phyloP scores from a whole-genome alignment of 2,113 vertebrate genomes.

The Engraulis encrasicolus region DNA sequence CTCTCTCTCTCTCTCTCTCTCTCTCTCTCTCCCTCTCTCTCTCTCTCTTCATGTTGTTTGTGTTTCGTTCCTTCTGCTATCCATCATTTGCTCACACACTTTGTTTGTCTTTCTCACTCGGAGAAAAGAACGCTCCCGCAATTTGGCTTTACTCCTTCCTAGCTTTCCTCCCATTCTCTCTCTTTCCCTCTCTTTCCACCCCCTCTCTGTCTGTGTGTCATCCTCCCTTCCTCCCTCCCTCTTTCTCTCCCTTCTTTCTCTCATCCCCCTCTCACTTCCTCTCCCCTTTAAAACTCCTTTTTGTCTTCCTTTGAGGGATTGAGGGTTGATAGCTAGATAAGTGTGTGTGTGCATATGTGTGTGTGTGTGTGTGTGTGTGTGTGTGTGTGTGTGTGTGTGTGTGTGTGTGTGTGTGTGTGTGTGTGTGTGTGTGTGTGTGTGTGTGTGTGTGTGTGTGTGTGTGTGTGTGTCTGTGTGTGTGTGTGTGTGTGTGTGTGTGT shows the following conservation, averaged over 20 bases:
- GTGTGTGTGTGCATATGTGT: background rate
- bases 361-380: background rate
- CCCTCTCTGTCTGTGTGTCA: slow-evolving; percentile 18
- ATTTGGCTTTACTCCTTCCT: too few species aligned
- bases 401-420: too few species aligned
- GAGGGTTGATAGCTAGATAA: too few species aligned
- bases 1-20: background rate
- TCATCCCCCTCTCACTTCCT: slow-evolving; percentile 31
- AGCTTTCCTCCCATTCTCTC: background rate
- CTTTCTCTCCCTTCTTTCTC: slow-evolving; percentile 14
- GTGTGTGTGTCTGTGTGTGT: slow-evolving; percentile 5
- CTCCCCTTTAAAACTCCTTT: slow-evolving; percentile 42
- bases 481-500: background rate
- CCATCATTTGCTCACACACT: too few species aligned
- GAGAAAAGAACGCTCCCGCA: too few species aligned
- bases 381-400: slow-evolving; percentile 14
- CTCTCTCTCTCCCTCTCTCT: background rate
- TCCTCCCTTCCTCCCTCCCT: slow-evolving; percentile 26
- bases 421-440: background rate
- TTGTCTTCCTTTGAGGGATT: slow-evolving; percentile 12
- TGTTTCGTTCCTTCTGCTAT: too few species aligned
- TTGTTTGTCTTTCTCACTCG: too few species aligned
- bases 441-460: background rate
- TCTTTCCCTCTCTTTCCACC: background rate
- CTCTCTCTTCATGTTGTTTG: too few species aligned